These are phyloP conservation scores for Pseudochirops corinnae DNA, from an alignment of 2,797 vertebrate genomes.

Conservation along the genomic window DNA sequence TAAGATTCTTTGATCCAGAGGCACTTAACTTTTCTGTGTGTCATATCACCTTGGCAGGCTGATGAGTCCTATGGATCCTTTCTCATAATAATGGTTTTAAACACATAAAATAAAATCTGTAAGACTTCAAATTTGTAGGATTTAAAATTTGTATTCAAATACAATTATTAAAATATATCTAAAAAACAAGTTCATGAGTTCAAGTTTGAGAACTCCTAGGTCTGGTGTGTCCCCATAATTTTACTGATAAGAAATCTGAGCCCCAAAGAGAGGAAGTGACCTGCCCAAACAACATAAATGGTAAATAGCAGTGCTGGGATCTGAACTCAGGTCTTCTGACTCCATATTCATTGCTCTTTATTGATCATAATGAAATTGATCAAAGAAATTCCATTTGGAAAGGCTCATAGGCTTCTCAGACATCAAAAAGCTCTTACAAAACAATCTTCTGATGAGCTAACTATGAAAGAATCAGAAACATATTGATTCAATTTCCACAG, in stretches of 20 bases:
- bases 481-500: slow-evolving; percentile 6
- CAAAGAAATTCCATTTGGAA: slow-evolving; percentile 14
- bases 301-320: background rate
- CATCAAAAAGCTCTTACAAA: slow-evolving; percentile 26
- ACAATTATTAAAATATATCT: background rate
- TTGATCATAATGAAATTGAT: background rate
- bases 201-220: background rate
- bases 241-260: background rate
- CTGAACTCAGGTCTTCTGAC: background rate
- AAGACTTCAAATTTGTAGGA: background rate
- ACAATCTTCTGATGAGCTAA: slow-evolving; percentile 1
- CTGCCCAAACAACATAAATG: background rate
- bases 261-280: background rate
- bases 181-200: background rate
- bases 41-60: background rate
- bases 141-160: background rate
- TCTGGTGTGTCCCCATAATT: background rate
- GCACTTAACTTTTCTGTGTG: background rate
- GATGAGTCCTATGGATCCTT: background rate
- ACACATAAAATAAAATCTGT: background rate
- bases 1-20: background rate
- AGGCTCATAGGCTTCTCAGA: slow-evolving; percentile 7
- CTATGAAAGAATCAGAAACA: slow-evolving; percentile 23
- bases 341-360: background rate
- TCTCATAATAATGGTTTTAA: background rate